Conservation (phyloP, 2,113 vertebrate genomes). For the Cyphomyrus plagiostoma region DNA sequence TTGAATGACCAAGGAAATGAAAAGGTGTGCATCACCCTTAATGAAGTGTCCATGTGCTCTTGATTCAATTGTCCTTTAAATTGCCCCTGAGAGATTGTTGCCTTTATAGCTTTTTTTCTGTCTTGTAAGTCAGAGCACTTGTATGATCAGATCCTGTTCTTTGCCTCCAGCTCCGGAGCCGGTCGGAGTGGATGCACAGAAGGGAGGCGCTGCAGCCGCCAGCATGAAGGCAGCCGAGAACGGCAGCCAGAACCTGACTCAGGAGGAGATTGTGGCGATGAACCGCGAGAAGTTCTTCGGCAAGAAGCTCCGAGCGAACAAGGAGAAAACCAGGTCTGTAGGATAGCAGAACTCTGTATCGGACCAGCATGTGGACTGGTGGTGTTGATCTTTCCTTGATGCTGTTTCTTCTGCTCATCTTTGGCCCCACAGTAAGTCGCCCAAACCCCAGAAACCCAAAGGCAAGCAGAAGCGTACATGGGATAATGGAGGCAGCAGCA, state of each 20-base stretch:
- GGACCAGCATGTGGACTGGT: not conserved
- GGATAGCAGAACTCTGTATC: not conserved
- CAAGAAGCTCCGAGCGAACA: constrained; percentile 60
- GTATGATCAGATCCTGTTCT: not conserved
- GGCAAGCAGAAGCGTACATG: constrained; percentile 82
- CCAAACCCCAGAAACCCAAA: constrained; percentile 75
- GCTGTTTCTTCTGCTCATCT: not conserved
- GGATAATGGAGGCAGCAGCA: constrained; percentile 69
- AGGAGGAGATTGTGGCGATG: constrained; percentile 77
- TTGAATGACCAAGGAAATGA: not conserved
- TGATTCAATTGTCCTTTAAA: not conserved
- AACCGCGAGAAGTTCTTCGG: constrained; percentile 83
- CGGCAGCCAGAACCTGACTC: constrained; percentile 68
- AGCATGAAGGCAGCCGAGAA: constrained; percentile 53
- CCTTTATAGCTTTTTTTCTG: not conserved
- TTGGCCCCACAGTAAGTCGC: constrained; percentile 64
- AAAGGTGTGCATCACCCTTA: not conserved
- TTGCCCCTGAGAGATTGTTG: not conserved
- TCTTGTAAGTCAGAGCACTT: not conserved
- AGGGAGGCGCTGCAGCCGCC: constrained; percentile 49
- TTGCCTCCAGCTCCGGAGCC: constrained; percentile 54
- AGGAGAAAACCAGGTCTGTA: constrained; percentile 69
- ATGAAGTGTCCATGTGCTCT: not conserved
- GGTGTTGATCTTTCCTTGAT: not conserved
- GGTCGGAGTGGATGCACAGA: constrained; percentile 49